A percentile compares a stretch with the other conserved stretches of the same genome.
Conservation (phyloP, 2,113 vertebrate genomes). For the Scolopax mira region DNA sequence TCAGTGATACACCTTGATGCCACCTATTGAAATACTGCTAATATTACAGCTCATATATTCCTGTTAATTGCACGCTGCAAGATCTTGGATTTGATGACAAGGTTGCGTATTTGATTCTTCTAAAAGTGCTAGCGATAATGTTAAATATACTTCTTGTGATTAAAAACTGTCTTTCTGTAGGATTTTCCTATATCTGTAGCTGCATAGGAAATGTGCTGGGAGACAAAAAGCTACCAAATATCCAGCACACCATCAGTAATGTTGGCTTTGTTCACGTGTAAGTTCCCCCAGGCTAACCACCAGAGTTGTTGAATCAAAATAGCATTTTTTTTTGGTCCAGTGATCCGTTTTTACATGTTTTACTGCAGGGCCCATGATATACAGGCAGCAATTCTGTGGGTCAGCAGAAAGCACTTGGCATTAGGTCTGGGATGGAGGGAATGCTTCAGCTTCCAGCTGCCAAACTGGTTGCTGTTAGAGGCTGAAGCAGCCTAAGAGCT, state of each 20-base stretch:
- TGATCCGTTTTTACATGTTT: not conserved
- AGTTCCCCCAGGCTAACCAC: not conserved
- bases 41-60: not conserved
- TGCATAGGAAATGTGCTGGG: not conserved
- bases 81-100: not conserved
- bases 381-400: not conserved
- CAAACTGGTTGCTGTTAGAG: not conserved
- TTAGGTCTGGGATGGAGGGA: not conserved
- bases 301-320: not conserved
- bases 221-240: not conserved
- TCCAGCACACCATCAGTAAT: not conserved
- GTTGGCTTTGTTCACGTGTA: not conserved
- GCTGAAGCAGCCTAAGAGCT: not conserved
- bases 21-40: not conserved
- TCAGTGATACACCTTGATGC: not conserved
- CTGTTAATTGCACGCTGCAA: not conserved
- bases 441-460: not conserved
- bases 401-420: not conserved
- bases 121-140: not conserved
- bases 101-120: not conserved
- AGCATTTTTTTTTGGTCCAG: not conserved
- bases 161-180: not conserved
- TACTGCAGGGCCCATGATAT: not conserved
- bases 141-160: not conserved
- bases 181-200: not conserved